Evolutionary conservation across 2,797 vertebrate species (phyloP).

Genomic region (Galaxias olidus): DNA sequence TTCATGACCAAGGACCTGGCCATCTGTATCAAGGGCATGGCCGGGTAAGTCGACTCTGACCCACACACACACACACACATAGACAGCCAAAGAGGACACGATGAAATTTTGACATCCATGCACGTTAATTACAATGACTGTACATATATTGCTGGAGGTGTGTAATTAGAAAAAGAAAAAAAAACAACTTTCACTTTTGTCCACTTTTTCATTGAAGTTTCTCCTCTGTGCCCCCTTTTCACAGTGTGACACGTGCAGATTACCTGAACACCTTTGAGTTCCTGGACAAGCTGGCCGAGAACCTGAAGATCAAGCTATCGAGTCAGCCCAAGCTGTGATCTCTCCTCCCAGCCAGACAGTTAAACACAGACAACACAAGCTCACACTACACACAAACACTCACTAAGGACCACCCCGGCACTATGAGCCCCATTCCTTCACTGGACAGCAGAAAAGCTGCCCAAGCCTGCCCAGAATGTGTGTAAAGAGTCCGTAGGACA

Average conservation of each 20-base stretch:
- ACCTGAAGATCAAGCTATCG: conserved; percentile 86
- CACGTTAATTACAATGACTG: conserved; percentile 72
- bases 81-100: conserved; percentile 38
- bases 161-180: conserved; percentile 60
- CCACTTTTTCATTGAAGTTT: neutral
- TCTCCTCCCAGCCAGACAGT: conserved; percentile 4
- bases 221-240: conserved; percentile 16
- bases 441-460: conserved; percentile 23
- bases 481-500: too few relatives aligned
- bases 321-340: conserved; percentile 85
- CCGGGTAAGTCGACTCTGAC: conserved; percentile 72
- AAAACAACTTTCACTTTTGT: neutral
- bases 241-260: conserved; percentile 86
- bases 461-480: too few relatives aligned
- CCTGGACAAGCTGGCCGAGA: conserved; percentile 95
- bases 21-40: conserved; percentile 93
- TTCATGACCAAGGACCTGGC: conserved; percentile 98
- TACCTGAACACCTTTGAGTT: conserved; percentile 98
- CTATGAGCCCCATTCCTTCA: conserved; percentile 30
- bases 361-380: neutral
- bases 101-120: conserved; percentile 66
- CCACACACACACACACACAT: neutral
- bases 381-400: conserved; percentile 3
- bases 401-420: conserved; percentile 37
- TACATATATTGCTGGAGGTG: conserved; percentile 52